Base-by-base conservation (phyloP, 2,113 vertebrate genomes). In the Pelusios castaneus region DNA sequence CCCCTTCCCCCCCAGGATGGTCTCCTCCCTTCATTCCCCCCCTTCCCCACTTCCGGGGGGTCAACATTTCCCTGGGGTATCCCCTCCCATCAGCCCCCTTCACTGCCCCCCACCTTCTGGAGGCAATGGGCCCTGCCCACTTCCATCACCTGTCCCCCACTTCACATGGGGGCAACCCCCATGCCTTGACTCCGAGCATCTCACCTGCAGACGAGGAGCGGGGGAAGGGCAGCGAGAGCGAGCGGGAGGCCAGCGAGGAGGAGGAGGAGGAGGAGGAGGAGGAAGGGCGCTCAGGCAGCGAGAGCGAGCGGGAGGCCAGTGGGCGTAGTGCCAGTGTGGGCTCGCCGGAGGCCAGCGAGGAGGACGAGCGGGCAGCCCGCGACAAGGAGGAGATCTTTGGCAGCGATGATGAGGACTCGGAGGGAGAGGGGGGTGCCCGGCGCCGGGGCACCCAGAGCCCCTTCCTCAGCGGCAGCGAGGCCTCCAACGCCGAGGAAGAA, bases 301-400 rank as follows among this genome's bases (percentile, higher is more conserved):
- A 98, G 67, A 98, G 98, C 0, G 91, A 84, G 75, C 29, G 29
- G 5, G 97, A 88, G 2, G 96, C 79, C 12, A 95, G 70, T 22
- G 98, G 98, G 17, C 98, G 97, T 0, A 97, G 97, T 0, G 97
- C 60, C 60, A n/a, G 97, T 0, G 90, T 92, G 4, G 91, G 89
- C 29, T 97, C 96, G 24, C 94, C 92, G 95, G 98, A 98, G 91
- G 96, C 96, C n/a, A 98, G 98, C 2, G 98, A 97, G 73, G 97
- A 97, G 93, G 99, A 99, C 55, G 98, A 99, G 63, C 98, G 99
- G 1, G 98, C 97, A 0, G 98, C 98, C 13, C 92, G 98, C 2
- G 99, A 99, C 78, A 98, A 99, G 90, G 99, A 99, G 60, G 99
- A 99, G 96, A 99, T 99, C 98, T 99, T 99, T 2, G 99, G 99